Evolutionary conservation across 2,888 invertebrate species (phyloP).

Genomic region (Raillietiella orientalis): DNA sequence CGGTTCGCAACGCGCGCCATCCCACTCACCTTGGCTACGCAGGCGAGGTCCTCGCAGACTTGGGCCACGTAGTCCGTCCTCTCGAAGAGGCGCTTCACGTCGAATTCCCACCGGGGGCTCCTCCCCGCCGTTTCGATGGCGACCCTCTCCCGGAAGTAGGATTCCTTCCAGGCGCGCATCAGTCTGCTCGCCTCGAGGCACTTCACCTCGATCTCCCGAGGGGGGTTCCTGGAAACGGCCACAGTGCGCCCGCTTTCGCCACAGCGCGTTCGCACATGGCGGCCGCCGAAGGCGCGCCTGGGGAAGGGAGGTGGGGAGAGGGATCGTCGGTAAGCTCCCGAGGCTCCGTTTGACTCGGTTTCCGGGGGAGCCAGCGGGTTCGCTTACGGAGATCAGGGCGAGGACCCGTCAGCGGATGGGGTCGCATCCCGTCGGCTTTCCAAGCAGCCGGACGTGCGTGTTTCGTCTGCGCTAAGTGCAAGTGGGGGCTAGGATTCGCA

Average conservation of each 20-base stretch:
- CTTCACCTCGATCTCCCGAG: constrained; percentile 16
- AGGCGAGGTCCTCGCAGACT: constrained; percentile 43
- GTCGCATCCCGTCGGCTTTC: no score
- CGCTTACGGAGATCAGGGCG: no score
- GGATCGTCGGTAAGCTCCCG: no score
- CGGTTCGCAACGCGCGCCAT: background rate
- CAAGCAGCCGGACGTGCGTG: no score
- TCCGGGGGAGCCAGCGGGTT: no score
- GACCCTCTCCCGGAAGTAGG: constrained; percentile 41
- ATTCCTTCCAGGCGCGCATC: constrained; percentile 34
- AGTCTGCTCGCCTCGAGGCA: constrained; percentile 27
- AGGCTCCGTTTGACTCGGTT: no score
- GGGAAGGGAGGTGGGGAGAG: no score
- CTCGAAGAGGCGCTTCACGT: constrained; percentile 40
- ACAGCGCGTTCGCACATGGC: background rate
- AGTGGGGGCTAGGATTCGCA: no score
- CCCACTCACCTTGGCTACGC: constrained; percentile 32
- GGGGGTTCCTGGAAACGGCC: constrained; percentile 9
- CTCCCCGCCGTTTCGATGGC: constrained; percentile 56
- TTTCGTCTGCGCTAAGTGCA: no score
- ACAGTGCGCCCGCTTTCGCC: constrained; percentile 12
- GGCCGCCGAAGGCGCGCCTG: background rate
- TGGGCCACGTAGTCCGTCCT: constrained; percentile 51
- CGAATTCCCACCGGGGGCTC: constrained; percentile 67
- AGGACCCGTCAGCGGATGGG: no score